Base-by-base conservation (phyloP, 92 coral and sea anemone genomes). In the Palythoa heliodiscus region DNA sequence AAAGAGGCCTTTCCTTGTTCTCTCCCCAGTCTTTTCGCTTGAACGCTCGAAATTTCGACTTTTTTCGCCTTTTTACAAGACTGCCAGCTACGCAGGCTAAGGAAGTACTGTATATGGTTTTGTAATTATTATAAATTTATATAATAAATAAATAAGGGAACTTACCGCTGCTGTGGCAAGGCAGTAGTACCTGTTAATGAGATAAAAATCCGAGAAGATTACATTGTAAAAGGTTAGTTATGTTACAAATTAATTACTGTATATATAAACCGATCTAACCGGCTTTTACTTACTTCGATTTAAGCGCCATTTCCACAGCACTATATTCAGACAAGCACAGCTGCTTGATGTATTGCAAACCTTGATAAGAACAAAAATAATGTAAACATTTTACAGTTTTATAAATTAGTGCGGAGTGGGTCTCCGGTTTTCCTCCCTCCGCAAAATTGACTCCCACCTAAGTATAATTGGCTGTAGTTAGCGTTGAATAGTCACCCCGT, bases 281-380 rank as follows among this genome's bases (percentile, higher is more conserved):
- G 16, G 35, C 47, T 11, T 43, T 23, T 68, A 88, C 99, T 88
- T 90, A 97, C 99, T 97, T 97, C 66, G 98, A 91, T n/a, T 98
- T 93, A 22, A 91, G 95, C 55, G 95, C 99, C 99, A 97, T 97
- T 89, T 97, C 98, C 50, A 97, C 99, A 1, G 99, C 94, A 87
- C 89, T 97, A 87, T 89, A 97, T 75, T 97, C 98, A 7, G 98
- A 93, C 38, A 93, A 87, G 60, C 99, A 97, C 43, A 97, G 91
- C 78, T 97, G 99, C 71, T 90, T 95, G 52, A 97, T 95, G 79
- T 94, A 93, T 24, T 97, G 98, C 58, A 95, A 81, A 37, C 99
- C 99, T 97, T 67, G 6, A 61, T 57, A 25, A 52, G 7, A 23
- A 74, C 67, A 87, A 64, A 29, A 38, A 54, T 63, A 63, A n/a